Base-by-base conservation (phyloP, 2,888 invertebrate species). In the Tiphia femorata region DNA sequence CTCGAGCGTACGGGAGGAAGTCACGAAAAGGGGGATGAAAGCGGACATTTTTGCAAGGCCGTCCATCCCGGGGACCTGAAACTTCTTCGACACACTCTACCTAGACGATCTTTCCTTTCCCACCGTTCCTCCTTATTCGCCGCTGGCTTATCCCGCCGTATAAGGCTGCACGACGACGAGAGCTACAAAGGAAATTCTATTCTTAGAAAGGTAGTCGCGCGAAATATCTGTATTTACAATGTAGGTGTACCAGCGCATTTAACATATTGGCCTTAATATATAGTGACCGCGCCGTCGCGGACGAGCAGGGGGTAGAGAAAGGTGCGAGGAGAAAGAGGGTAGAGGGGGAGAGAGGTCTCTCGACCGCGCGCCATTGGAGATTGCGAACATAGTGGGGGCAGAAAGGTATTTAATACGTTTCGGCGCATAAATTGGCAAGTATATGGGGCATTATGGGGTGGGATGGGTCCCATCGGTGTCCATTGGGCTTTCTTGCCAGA, bases 371-470 rank as follows among this genome's bases (percentile, higher is more conserved):
- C 54, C 37, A 37, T 47, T 40, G 48, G 41, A 47, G 44, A 61
- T 61, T 58, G 40, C 57, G 46, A 57, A 63, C 53, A 55, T 51
- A 38, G 44, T 35, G 49, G 47, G 53, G 48, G 53, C 33, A 64
- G 54, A 55, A 60, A 67, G 72, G 76, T 76, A 72, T 81, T 81
- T 79, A 81, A 81, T 80, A 80, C 74, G 77, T 79, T 81, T 80
- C 66, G 75, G 72, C 70, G 78, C 81, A 81, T 81, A 81, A 81
- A 81, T 81, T 80, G 78, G 61, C 64, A 70, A 81, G 73, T 81
- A 81, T 81, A 81, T 78, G 80, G 79, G 80, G 78, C 78, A 75
- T 78, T 77, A 78, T 75, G 74, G 77, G 73, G 62, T 67, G 62
- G 58, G 64, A 72, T 64, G 64, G 30, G 59, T 42, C 58, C 58